Conservation (phyloP, 2,113 vertebrate species). For the Centrocercus urophasianus region DNA sequence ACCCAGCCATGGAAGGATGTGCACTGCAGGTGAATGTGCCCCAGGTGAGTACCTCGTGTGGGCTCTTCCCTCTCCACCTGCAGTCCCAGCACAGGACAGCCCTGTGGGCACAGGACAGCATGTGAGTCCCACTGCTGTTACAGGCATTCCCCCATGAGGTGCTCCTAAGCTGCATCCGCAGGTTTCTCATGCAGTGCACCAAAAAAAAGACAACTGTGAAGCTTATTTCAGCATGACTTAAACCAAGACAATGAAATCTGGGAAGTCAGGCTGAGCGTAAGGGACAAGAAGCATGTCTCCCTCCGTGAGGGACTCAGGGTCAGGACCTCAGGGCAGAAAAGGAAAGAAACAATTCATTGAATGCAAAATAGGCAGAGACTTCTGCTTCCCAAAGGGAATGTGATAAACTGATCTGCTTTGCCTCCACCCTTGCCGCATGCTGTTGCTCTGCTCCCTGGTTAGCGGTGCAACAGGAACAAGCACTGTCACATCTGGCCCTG, state of each 20-base stretch:
- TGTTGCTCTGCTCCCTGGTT: neutral
- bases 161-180: neutral
- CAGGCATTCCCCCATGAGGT: fast-evolving
- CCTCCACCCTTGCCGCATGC: neutral
- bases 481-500: neutral
- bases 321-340: neutral
- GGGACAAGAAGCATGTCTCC: neutral
- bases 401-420: slow-evolving; percentile 30
- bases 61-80: neutral
- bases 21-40: fast-evolving
- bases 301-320: neutral
- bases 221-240: neutral
- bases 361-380: slow-evolving; percentile 30
- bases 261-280: neutral
- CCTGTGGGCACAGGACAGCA: fast-evolving
- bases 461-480: neutral
- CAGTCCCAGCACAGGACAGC: neutral
- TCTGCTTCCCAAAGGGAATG: slow-evolving; percentile 45
- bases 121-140: fast-evolving
- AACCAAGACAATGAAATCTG: neutral
- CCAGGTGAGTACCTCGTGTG: fast-evolving
- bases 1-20: fast-evolving
- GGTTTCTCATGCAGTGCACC: neutral
- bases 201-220: neutral
- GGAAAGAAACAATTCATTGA: slow-evolving; percentile 54